phyloP scores from a whole-genome alignment of 2,113 vertebrate species.

The Coptodon rendalli region DNA sequence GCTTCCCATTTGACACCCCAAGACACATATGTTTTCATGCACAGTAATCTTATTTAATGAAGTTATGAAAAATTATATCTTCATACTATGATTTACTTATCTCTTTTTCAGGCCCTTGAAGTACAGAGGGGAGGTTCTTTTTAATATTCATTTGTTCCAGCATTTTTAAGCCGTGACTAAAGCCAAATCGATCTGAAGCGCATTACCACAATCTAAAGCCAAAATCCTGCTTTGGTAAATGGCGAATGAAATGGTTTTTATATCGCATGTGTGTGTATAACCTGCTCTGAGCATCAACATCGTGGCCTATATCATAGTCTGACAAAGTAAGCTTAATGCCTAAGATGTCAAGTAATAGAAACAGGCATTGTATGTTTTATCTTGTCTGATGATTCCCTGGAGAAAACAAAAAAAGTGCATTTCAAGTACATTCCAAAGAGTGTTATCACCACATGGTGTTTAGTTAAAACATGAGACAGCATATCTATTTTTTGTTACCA shows the following conservation, averaged over 20 bases:
- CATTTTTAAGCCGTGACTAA: background rate
- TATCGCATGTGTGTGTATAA: background rate
- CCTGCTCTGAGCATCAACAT: background rate
- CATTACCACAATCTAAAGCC: background rate
- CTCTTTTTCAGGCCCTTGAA: background rate
- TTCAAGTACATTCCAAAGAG: background rate
- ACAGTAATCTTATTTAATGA: background rate
- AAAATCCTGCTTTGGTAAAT: background rate
- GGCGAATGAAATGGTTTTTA: background rate
- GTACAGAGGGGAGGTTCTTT: background rate
- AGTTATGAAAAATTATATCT: background rate
- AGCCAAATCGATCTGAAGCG: background rate
- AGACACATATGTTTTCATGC: background rate
- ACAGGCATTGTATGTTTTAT: background rate
- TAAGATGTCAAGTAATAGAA: background rate
- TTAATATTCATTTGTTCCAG: background rate
- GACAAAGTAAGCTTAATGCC: background rate
- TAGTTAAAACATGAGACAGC: background rate
- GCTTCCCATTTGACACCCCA: background rate
- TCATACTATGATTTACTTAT: background rate
- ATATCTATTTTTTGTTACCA: background rate
- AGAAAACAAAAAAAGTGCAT: background rate
- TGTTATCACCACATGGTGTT: background rate
- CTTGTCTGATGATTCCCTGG: background rate
- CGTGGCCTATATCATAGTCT: background rate